A percentile compares a stretch with the other conserved stretches of the same genome.
Conservation (phyloP, 2,797 vertebrate genomes). For the Danio aesculapii region DNA sequence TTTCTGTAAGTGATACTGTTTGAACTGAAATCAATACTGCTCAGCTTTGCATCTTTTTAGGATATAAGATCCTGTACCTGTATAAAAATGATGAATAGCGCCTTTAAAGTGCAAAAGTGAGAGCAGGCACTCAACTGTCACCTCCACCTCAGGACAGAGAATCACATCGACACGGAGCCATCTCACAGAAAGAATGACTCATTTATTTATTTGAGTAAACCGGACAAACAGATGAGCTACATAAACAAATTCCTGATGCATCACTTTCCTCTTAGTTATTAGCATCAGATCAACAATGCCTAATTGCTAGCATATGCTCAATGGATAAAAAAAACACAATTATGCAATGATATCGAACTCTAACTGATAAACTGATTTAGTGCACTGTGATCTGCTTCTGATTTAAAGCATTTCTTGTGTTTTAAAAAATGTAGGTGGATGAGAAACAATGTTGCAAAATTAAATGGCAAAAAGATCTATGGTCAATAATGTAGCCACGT, state of each 20-base stretch:
- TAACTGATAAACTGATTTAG: neutral
- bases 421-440: neutral
- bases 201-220: slow-evolving; percentile 26
- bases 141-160: neutral
- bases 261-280: slow-evolving; percentile 2
- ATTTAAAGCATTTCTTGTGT: neutral
- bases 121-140: neutral
- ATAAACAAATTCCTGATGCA: slow-evolving; percentile 16
- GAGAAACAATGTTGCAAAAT: neutral
- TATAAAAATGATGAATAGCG: neutral
- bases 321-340: neutral
- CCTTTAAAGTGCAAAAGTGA: neutral
- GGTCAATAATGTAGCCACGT: neutral
- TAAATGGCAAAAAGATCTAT: neutral
- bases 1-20: neutral
- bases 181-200: slow-evolving; percentile 21
- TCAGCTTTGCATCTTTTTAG: neutral
- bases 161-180: neutral
- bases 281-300: neutral
- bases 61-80: neutral
- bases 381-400: neutral
- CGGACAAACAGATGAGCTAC: neutral
- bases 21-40: neutral
- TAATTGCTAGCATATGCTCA: slow-evolving; percentile 7
- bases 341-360: neutral